Percentiles rank a stretch among this genome's conserved stretches.
These are phyloP conservation scores for Scyliorhinus canicula DNA, from an alignment of 2,797 vertebrate species.

Conservation along the genomic window DNA sequence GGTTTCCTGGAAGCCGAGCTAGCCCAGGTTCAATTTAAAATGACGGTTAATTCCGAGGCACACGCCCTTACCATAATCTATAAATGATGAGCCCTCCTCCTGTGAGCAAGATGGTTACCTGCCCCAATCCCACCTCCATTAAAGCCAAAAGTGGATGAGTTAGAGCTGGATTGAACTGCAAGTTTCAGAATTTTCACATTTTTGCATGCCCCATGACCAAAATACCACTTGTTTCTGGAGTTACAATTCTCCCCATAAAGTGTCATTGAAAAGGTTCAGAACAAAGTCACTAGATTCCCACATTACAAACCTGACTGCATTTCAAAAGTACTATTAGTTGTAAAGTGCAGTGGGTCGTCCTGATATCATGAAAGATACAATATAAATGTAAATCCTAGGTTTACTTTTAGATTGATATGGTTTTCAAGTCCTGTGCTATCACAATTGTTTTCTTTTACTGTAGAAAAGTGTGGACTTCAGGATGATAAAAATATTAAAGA, in stretches of 20 bases:
- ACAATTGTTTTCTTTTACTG: background rate
- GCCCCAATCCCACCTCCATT: background rate
- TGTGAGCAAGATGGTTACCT: background rate
- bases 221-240: background rate
- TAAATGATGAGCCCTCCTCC: background rate
- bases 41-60: background rate
- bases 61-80: background rate
- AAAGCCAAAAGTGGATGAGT: background rate
- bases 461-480: background rate
- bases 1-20: background rate
- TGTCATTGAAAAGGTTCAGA: background rate
- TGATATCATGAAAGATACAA: background rate
- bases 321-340: background rate
- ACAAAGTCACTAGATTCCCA: background rate
- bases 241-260: background rate
- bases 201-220: background rate
- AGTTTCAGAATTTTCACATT: background rate
- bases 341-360: background rate
- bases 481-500: background rate
- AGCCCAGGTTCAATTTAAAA: background rate
- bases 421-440: background rate
- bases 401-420: background rate
- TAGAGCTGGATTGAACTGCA: background rate
- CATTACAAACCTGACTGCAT: background rate
- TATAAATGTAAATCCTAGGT: background rate